Evolutionary conservation across 1,140 invertebrate species (phyloP).

Genomic region (Berghia stephanieae): DNA sequence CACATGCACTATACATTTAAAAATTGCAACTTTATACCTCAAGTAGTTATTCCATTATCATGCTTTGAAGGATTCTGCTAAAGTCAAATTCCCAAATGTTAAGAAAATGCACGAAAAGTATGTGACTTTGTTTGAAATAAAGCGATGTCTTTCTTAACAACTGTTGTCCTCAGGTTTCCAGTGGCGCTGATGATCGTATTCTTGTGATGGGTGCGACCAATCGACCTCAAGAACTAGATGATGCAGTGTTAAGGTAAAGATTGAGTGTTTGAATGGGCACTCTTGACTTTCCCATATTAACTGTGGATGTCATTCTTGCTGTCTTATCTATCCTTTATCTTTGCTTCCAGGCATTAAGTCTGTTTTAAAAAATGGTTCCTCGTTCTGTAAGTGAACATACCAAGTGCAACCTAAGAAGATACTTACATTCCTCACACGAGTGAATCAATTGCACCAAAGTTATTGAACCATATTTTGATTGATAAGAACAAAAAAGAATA

Average conservation of each 20-base stretch:
- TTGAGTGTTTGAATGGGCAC: background rate
- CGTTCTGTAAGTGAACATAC: no score
- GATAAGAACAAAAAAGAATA: no score
- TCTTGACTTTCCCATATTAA: background rate
- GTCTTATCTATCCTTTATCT: no score
- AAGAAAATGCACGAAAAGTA: background rate
- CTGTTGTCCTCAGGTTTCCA: conserved; percentile 51
- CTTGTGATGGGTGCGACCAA: conserved; percentile 98
- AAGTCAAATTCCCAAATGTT: background rate
- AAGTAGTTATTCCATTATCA: background rate
- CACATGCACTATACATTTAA: background rate
- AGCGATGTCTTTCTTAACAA: background rate
- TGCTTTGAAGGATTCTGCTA: no score
- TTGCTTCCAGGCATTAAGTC: no score
- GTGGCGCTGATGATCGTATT: conserved; percentile 81
- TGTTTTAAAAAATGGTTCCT: no score
- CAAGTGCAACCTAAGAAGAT: no score
- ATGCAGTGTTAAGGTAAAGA: conserved; percentile 79
- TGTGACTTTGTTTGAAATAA: conserved; percentile 4
- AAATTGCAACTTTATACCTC: background rate
- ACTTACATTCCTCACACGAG: no score
- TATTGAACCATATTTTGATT: no score
- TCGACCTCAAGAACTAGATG: conserved; percentile 88
- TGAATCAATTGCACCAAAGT: no score
- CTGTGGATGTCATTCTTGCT: no score